Evolutionary conservation across 1,140 invertebrate species (phyloP).

Genomic region (Chelonus insularis): DNA sequence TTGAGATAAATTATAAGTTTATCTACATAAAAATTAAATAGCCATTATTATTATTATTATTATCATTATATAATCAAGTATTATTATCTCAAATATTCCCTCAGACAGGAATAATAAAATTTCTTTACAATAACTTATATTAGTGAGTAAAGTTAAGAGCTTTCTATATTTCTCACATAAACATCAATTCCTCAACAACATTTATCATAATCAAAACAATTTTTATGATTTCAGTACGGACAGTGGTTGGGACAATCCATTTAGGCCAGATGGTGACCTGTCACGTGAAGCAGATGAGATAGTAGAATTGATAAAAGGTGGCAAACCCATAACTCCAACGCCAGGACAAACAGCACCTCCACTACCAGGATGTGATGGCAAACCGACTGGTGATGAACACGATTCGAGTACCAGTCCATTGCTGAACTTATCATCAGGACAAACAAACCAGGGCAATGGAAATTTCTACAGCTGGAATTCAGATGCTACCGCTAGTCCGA

Average conservation of each 20-base stretch:
- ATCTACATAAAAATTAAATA: too few relatives aligned
- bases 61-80: too few relatives aligned
- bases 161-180: too few relatives aligned
- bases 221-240: constrained; percentile 82
- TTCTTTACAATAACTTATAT: too few relatives aligned
- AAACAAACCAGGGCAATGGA: constrained; percentile 52
- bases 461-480: constrained; percentile 44
- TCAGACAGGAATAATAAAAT: too few relatives aligned
- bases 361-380: constrained; percentile 49
- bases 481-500: constrained; percentile 48
- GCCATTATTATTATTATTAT: too few relatives aligned
- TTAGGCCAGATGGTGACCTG: constrained; percentile 92
- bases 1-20: too few relatives aligned
- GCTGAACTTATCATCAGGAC: constrained; percentile 42
- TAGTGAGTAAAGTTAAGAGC: too few relatives aligned
- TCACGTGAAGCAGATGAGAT: constrained; percentile 95
- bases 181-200: too few relatives aligned
- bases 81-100: too few relatives aligned
- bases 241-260: constrained; percentile 95
- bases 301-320: constrained; percentile 89
- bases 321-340: constrained; percentile 80
- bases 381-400: constrained; percentile 35
- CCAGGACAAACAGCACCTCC: constrained; percentile 56
- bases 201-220: too few relatives aligned
- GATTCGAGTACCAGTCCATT: constrained; percentile 53